Conservation (phyloP, 2,797 vertebrate genomes). For the Melanogrammus aeglefinus region DNA sequence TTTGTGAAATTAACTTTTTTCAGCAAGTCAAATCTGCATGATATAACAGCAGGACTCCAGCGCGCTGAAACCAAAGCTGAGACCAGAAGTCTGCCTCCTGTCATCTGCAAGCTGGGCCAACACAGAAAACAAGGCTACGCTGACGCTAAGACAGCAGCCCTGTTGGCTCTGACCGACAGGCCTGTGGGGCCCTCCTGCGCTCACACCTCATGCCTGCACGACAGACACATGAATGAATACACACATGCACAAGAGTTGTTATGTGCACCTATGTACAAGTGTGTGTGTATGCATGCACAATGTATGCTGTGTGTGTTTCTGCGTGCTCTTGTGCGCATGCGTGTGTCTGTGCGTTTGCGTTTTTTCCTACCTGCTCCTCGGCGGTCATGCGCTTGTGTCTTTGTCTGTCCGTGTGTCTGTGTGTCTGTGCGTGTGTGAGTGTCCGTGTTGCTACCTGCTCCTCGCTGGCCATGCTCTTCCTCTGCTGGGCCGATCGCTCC, state of each 20-base stretch:
- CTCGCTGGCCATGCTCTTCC: conserved; percentile 93
- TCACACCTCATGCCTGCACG: too few species aligned
- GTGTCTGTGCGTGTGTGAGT: not conserved
- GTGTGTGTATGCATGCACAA: not conserved
- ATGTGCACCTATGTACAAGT: not conserved
- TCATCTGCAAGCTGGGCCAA: not conserved
- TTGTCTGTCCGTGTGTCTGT: not conserved
- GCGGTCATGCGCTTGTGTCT: not conserved
- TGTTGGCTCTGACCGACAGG: too few species aligned
- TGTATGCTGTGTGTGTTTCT: not conserved
- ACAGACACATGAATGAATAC: too few species aligned
- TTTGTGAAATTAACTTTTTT: too few species aligned
- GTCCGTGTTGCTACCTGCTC: conserved; percentile 56
- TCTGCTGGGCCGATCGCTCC: conserved; percentile 95
- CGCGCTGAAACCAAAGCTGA: not conserved
- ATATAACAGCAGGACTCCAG: too few species aligned
- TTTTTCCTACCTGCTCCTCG: too few species aligned
- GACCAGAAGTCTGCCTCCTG: not conserved
- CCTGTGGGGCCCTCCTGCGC: too few species aligned
- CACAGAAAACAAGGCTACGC: not conserved
- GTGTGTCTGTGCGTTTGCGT: not conserved
- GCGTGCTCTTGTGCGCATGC: not conserved
- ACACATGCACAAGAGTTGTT: too few species aligned
- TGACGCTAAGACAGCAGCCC: not conserved
- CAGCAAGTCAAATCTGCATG: too few species aligned